Evolutionary conservation across 2,113 vertebrate genomes (phyloP).

Genomic region (Microtus montanus): DNA sequence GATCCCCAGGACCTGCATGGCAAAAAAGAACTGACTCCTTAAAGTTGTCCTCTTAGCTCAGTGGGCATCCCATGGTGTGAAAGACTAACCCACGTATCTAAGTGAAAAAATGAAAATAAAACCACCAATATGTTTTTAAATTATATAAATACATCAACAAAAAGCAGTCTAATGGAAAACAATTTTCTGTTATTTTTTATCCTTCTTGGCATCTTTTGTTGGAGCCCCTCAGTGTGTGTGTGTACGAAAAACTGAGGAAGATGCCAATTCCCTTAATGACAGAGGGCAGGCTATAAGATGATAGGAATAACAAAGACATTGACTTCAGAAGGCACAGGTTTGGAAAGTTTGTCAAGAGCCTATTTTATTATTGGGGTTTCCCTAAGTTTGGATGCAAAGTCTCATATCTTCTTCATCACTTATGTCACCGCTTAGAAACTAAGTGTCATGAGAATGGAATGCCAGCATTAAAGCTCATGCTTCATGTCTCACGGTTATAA

Average conservation of each 20-base stretch:
- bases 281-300: background rate
- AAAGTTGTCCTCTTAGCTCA: background rate
- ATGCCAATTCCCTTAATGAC: background rate
- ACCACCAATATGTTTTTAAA: background rate
- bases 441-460: too few species aligned
- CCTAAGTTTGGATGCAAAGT: background rate
- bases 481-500: background rate
- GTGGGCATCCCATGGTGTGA: background rate
- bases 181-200: conserved; percentile 17
- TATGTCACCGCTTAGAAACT: background rate
- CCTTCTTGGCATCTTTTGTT: background rate
- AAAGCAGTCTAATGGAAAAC: background rate
- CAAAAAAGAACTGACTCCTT: background rate
- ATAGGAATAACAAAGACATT: background rate
- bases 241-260: background rate
- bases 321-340: background rate
- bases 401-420: too few species aligned
- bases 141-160: background rate
- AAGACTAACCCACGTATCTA: background rate
- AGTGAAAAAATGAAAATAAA: background rate
- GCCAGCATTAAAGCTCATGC: background rate
- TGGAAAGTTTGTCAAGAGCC: background rate
- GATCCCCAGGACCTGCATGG: too few species aligned
- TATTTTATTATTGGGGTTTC: background rate
- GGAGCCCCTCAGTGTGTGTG: background rate